Evolutionary conservation across 1,140 invertebrate species (phyloP), one percentile per base, ranked within the genome.

Genomic region (Drosophila neocordata): DNA sequence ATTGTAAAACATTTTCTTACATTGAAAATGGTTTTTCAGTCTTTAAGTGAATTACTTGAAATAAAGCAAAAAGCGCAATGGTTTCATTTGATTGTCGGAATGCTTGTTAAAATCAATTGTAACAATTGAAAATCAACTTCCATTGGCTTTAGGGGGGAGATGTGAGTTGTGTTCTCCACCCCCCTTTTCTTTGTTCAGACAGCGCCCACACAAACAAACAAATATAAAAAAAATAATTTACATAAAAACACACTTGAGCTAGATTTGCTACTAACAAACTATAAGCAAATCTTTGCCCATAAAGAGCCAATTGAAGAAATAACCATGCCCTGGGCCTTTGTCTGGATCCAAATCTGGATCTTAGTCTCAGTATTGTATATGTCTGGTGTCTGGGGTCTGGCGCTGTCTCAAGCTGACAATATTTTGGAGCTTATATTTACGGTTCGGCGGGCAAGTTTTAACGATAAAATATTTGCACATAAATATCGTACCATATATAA

Each of bases 401-500:
- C 37, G 27, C 44, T 55, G 27, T 31, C 4, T 52, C 7, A 4
- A 24, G 24, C 52, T 48, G 37, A 73, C 56, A 71, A 56, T 73
- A 22, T 62, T 57, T 75, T 68, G 37, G 58, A 15, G 58, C 12
- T 37, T 58, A 37, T 41, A 61, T 62, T 60, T 61, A 52, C 24
- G 60, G 61, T 24, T 63, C 34, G 31, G 56, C 65, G 77, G 67
- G 65, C 69, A 88, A 88, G 70, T 85, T 87, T 76, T 65, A 73
- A 75, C 79, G 69, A 90, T 90, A 87, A 83, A 87, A 76, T 77
- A 90, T 90, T 90, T 83, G 76, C 87, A 81, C 87, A 87, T 87
- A 90, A 90, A 83, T 90, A 82, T 90, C 82, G 69, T 75, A 44
- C 77, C 80, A 79, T 81, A 80, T 83, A 83, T 83, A 90, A 87